Base-by-base conservation (phyloP, 2,797 vertebrate genomes). In the Rhinichthys osculus region DNA sequence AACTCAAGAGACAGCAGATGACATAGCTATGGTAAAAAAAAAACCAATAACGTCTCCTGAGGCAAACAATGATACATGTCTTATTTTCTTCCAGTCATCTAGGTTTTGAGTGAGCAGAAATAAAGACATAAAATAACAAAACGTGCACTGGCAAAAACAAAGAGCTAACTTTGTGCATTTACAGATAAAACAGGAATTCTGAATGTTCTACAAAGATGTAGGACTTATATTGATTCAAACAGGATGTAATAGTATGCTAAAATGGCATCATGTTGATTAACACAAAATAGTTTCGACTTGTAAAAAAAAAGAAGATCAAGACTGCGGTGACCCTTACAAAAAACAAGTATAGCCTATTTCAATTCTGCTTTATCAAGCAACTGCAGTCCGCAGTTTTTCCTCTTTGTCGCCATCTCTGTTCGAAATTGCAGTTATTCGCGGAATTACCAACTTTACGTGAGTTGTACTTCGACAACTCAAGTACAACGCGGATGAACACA, bases 21-120 rank as follows among this genome's bases (percentile, higher is more conserved):
- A 40, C 44, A 42, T 4, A 57, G 30, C 33, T 7, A 16, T 27
- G 59, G 21, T 38, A 77, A 35, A 57, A 69, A 76, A 33, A 30
- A 38, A 44, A 70, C 57, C 47, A 84, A 69, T 44, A 66, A 59
- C 35, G 7, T 84, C 62, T 78, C 64, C 83, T 71, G n/a, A 78
- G 71, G 83, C 83, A 78, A 59, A 52, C 11, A 57, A 5, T 44
- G 35, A 59, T 78, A 76, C 62, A 35, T 30, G 59, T 59, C 83
- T 84, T 47, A 52, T 69, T 78, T 47, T 23, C 33, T 10, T 66
- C 16, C 30, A 50, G 78, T 80, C 19, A 44, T 67, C 42, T 30
- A 64, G n/a, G 35, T 54, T 82, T 54, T 11, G 38, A 64, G 8
- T 76, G 42, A 19, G 30, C 19, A 64, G 17, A 64, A 62, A 74